Evolutionary conservation across 2,797 vertebrate genomes (phyloP).

Genomic region (Crax fasciolata): DNA sequence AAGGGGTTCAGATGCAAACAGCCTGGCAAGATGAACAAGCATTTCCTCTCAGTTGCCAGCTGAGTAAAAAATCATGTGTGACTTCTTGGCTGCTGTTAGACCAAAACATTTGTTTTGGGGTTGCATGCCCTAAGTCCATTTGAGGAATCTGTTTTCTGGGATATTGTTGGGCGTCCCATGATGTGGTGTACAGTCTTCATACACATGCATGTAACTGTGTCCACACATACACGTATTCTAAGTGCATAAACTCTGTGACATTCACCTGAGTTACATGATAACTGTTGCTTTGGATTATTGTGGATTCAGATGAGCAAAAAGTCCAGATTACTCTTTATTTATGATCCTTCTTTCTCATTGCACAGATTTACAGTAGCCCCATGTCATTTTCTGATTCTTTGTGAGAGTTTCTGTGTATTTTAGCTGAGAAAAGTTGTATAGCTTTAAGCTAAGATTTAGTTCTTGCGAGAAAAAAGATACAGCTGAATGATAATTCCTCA

Average conservation of each 20-base stretch:
- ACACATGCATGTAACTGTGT: accelerated
- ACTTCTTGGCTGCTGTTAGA: not conserved
- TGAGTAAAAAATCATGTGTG: not conserved
- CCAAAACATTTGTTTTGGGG: not conserved
- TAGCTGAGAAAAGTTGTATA: not conserved
- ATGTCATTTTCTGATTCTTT: not conserved
- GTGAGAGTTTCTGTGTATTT: not conserved
- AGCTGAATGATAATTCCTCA: not conserved
- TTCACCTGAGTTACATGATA: not conserved
- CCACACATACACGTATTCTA: not conserved
- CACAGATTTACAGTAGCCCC: not conserved
- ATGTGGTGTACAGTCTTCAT: not conserved
- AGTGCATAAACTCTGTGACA: not conserved
- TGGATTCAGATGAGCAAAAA: not conserved
- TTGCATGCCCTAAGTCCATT: not conserved
- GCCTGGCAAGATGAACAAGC: not conserved
- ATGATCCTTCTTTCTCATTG: not conserved
- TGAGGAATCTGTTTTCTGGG: not conserved
- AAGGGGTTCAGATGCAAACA: not conserved
- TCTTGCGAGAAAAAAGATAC: not conserved
- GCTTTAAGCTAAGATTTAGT: not conserved
- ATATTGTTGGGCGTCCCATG: not conserved
- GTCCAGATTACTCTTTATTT: not conserved
- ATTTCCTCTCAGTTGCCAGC: not conserved
- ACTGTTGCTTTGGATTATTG: not conserved